These are phyloP conservation scores for Macrobrachium rosenbergii DNA, from an alignment of 1,140 invertebrate species.

Conservation along the genomic window DNA sequence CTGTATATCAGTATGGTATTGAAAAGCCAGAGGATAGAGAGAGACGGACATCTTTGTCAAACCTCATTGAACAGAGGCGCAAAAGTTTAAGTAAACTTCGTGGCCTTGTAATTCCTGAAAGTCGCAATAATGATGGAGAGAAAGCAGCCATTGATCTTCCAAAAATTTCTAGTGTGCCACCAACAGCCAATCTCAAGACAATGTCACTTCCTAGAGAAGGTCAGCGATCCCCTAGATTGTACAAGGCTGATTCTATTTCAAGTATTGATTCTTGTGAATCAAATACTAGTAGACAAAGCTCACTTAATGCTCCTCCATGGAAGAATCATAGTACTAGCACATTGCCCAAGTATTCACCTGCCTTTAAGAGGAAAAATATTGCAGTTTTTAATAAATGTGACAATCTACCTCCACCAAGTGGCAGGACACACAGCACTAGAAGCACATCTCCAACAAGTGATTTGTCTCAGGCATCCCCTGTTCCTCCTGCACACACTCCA, in stretches of 20 bases:
- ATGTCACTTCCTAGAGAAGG: constrained; percentile 70
- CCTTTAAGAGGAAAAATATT: constrained; percentile 83
- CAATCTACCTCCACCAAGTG: constrained; percentile 55
- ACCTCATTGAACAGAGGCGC: constrained; percentile 83
- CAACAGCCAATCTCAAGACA: constrained; percentile 68
- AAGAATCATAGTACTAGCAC: constrained; percentile 67
- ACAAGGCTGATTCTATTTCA: constrained; percentile 65
- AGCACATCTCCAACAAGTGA: constrained; percentile 55
- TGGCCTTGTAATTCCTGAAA: constrained; percentile 87
- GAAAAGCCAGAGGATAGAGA: constrained; percentile 65
- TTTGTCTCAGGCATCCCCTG: constrained; percentile 62
- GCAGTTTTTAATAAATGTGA: constrained; percentile 75
- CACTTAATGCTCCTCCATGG: constrained; percentile 58
- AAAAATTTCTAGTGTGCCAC: constrained; percentile 81
- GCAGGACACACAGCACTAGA: constrained; percentile 47
- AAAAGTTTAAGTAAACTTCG: constrained; percentile 85
- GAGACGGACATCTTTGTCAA: constrained; percentile 67
- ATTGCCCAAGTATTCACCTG: constrained; percentile 84
- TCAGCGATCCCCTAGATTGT: constrained; percentile 57
- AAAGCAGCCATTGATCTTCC: constrained; percentile 78
- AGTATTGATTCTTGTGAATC: constrained; percentile 67
- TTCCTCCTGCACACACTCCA: constrained; percentile 48
- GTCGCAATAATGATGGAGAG: constrained; percentile 47
- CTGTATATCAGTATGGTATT: constrained; percentile 64
- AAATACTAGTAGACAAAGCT: constrained; percentile 70